Base-by-base conservation (phyloP, 1,140 invertebrate genomes). In the Drosophila bifasciata region DNA sequence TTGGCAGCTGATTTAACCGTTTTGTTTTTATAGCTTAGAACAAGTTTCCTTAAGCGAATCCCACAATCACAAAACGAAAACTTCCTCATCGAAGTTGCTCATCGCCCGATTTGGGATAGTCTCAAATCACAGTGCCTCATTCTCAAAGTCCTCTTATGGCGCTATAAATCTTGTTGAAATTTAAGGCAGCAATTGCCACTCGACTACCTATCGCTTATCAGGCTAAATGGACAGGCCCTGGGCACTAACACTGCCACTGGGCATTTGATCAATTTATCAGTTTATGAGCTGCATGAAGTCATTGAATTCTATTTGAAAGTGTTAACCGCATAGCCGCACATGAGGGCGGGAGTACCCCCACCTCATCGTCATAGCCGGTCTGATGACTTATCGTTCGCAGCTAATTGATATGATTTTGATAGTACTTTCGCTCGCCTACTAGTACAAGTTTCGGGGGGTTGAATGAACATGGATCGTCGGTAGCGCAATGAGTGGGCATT, bases 21-120 rank as follows among this genome's bases (percentile, higher is more conserved):
- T 70, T 32, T 36, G 32, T 36, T 11, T 1, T n/a, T n/a, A n/a
- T n/a, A n/a, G 32, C 32, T 36, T 44, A 71, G 50, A 80, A 64
- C 78, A 81, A 68, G 78, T 81, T 81, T 76, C 78, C 77, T 80
- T 84, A 57, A 62, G 15, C 19, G 53, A 50, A 28, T 45, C 21
- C 21, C 53, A 43, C 36, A n/a, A 25, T 45, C 21, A 45, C 4
- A 11, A 32, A 19, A 9, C 28, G 8, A 7, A 28, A n/a, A n/a
- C n/a, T n/a, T 45, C 43, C 43, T 45, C 43, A 45, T 46, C 44
- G 5, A 28, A 3, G 32, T 36, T 60, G 76, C 59, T 84, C 79
- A 84, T 80, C 80, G 64, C 80, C 73, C 32, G 71, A 76, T 85
- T 76, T 21, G 19, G 51, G 75, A 80, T 79, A 84, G 19, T 40